Conservation (phyloP, 1,140 invertebrate species). For the Gyrodactylus bullatarudis region DNA sequence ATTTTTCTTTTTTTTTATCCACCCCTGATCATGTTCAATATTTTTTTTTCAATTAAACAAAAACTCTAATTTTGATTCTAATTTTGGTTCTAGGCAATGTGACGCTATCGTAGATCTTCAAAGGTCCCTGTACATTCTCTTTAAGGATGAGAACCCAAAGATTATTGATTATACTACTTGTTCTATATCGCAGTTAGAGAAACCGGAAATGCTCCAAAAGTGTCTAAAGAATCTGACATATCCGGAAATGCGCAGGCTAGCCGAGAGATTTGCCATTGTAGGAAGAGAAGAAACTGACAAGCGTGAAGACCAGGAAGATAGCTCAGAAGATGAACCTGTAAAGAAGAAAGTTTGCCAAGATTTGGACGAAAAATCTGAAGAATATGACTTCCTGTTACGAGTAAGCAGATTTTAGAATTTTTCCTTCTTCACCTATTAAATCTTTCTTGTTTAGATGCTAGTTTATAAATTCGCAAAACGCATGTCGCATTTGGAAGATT, state of each 20-base stretch:
- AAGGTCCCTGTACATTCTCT: neutral
- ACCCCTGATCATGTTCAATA: slow-evolving; percentile 48
- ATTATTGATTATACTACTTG: neutral
- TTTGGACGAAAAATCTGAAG: neutral
- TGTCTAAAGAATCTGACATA: neutral
- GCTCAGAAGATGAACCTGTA: neutral
- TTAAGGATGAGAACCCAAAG: neutral
- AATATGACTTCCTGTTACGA: neutral
- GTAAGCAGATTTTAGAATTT: neutral
- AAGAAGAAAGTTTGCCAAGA: neutral
- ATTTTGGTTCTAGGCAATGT: neutral
- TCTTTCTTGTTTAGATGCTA: neutral
- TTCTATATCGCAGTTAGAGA: neutral
- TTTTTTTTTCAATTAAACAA: neutral
- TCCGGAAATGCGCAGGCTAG: neutral
- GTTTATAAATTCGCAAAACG: slow-evolving; percentile 21
- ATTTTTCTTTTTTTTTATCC: slow-evolving; percentile 48
- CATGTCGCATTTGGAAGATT: slow-evolving; percentile 50
- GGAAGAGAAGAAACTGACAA: neutral
- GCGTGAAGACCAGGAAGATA: neutral
- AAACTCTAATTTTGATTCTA: slow-evolving; percentile 8
- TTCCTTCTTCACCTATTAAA: neutral
- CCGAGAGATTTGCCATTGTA: neutral
- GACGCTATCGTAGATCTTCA: neutral
- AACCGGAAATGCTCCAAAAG: neutral